A percentile compares a stretch with the other conserved stretches of the same genome.
These are phyloP conservation scores for Lithobius niger DNA, from an alignment of 1,140 invertebrate species.

Conservation along the genomic window DNA sequence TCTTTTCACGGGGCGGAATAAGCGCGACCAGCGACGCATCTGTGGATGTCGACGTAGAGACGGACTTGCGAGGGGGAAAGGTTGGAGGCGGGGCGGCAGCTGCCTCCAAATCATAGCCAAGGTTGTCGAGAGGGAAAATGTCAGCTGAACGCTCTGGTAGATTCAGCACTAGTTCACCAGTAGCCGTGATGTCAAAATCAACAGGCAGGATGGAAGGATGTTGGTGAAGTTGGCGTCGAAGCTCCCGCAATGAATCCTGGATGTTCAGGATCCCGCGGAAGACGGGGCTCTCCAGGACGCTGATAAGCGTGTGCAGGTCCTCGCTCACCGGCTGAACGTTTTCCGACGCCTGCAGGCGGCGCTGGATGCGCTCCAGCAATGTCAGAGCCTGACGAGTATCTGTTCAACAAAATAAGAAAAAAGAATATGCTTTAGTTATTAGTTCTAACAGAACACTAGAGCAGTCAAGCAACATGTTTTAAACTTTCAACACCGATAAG, in stretches of 20 bases:
- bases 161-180: slow-evolving; percentile 46
- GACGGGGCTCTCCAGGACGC: slow-evolving; percentile 79
- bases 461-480: too few species aligned
- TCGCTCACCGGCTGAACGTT: slow-evolving; percentile 59
- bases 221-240: slow-evolving; percentile 25
- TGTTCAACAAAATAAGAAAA: slow-evolving; percentile 19
- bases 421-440: not conserved
- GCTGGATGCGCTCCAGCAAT: slow-evolving; percentile 61
- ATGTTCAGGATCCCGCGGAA: slow-evolving; percentile 82
- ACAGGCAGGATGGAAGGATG: slow-evolving; percentile 82
- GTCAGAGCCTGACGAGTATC: slow-evolving; percentile 46
- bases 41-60: too few species aligned
- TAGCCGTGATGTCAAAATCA: slow-evolving; percentile 73
- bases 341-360: slow-evolving; percentile 53
- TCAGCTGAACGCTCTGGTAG: too few species aligned
- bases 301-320: slow-evolving; percentile 73
- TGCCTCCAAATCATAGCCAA: too few species aligned
- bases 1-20: too few species aligned
- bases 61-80: too few species aligned
- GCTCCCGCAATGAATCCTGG: slow-evolving; percentile 36
- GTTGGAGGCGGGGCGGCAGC: too few species aligned
- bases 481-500: too few species aligned
- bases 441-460: not conserved
- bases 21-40: too few species aligned
- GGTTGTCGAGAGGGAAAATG: too few species aligned